These are phyloP conservation scores for Neolamprologus tretocephalus DNA, from an alignment of 2,113 vertebrate genomes.

Conservation along the genomic window DNA sequence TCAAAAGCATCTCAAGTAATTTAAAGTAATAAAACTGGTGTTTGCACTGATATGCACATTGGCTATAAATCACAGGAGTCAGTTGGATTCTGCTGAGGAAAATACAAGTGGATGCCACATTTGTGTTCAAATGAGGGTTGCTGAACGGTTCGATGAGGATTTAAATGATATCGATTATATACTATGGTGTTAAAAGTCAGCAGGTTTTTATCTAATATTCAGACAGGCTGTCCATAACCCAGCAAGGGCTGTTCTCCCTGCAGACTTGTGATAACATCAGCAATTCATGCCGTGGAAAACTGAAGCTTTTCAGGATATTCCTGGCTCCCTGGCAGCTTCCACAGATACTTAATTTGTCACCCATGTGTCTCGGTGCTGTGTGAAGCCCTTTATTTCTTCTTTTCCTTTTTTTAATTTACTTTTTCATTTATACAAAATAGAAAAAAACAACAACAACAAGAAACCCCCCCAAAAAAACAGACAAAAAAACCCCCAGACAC, in stretches of 20 bases:
- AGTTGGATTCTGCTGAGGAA: not conserved
- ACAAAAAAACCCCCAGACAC: rapidly evolving
- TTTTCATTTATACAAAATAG: not conserved
- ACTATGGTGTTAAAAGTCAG: not conserved
- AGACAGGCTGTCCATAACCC: not conserved
- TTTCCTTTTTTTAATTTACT: rapidly evolving
- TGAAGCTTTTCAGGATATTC: not conserved
- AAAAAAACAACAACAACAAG: not conserved
- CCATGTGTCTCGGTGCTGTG: not conserved
- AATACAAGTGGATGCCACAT: not conserved
- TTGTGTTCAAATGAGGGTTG: not conserved
- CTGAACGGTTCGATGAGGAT: not conserved
- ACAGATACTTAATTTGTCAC: not conserved
- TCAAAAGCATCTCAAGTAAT: constrained; percentile 16
- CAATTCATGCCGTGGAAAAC: not conserved
- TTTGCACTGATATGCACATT: constrained; percentile 1
- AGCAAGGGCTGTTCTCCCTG: not conserved
- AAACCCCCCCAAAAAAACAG: not conserved
- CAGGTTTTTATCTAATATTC: not conserved
- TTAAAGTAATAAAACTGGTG: not conserved
- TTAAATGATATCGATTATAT: not conserved
- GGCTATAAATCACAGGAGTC: not conserved
- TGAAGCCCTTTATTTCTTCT: not conserved
- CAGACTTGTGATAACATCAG: not conserved
- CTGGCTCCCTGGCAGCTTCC: not conserved